phyloP scores from a whole-genome alignment of 2,888 invertebrate genomes.

The Rotaria sp. region DNA sequence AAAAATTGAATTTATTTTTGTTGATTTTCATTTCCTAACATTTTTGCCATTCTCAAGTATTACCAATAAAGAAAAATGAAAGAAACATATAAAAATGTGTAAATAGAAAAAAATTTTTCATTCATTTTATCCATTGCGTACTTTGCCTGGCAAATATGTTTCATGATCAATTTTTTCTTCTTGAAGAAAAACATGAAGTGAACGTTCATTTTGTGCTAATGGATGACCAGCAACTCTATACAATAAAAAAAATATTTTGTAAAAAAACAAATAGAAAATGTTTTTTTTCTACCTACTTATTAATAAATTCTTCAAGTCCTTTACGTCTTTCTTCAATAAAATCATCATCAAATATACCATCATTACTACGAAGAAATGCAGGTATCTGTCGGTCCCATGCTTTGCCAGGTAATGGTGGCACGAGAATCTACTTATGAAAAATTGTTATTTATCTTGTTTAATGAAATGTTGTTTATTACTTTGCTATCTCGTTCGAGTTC shows the following conservation, averaged over 20 bases:
- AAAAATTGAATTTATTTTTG: too few species aligned
- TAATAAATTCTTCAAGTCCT: conserved; percentile 91
- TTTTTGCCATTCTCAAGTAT: too few species aligned
- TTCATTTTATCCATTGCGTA: conserved; percentile 52
- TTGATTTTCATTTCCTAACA: too few species aligned
- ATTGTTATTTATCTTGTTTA: conserved; percentile 20
- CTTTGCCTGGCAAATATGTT: conserved; percentile 91
- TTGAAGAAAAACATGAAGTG: conserved; percentile 97
- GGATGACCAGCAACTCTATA: conserved; percentile 92
- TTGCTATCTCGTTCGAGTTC: conserved; percentile 98
- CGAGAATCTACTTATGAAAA: conserved; percentile 69
- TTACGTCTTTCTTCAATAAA: conserved; percentile 97
- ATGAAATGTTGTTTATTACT: conserved; percentile 58
- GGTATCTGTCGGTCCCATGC: conserved; percentile 96
- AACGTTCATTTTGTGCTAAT: conserved; percentile 92
- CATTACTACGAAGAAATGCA: conserved; percentile 76
- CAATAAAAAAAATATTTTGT: conserved; percentile 42
- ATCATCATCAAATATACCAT: conserved; percentile 97
- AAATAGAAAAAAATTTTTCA: not conserved
- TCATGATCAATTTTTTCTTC: conserved; percentile 94
- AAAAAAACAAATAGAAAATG: not conserved
- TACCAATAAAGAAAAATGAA: too few species aligned
- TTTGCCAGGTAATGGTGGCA: conserved; percentile 93
- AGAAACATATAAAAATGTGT: too few species aligned
- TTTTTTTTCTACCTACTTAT: conserved; percentile 67